Percentiles rank a stretch among this genome's conserved stretches.
Conservation (phyloP, 2,888 invertebrate genomes). For the Lutraria lutraria region DNA sequence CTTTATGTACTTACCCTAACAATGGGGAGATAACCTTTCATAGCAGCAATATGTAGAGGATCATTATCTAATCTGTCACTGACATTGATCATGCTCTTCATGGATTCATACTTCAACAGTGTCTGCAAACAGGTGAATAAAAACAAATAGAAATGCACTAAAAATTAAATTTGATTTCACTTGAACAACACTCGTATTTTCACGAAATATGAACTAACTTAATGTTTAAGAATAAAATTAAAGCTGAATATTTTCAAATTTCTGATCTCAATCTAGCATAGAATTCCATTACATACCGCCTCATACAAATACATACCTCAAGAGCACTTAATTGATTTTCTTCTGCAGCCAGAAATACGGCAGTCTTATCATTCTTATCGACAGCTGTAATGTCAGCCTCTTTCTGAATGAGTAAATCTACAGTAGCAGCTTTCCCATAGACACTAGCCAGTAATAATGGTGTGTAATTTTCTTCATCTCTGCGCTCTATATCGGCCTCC, state of each 20-base stretch:
- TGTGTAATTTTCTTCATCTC: constrained; percentile 87
- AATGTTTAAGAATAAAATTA: too few species aligned
- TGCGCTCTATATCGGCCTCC: constrained; percentile 85
- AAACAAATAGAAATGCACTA: background rate
- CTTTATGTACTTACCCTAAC: constrained; percentile 76
- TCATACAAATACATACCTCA: constrained; percentile 80
- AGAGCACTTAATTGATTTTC: constrained; percentile 86
- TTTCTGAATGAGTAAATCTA: constrained; percentile 83
- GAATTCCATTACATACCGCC: too few species aligned
- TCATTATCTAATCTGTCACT: constrained; percentile 87
- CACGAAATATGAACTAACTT: too few species aligned
- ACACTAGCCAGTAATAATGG: constrained; percentile 87
- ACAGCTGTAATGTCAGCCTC: constrained; percentile 85
- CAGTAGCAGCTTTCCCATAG: constrained; percentile 86
- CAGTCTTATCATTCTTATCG: constrained; percentile 87
- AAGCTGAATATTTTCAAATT: too few species aligned
- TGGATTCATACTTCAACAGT: constrained; percentile 81
- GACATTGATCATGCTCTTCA: constrained; percentile 83
- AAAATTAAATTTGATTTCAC: too few species aligned
- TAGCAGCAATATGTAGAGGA: constrained; percentile 87
- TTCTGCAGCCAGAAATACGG: constrained; percentile 87
- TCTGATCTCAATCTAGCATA: too few species aligned
- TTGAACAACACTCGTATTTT: too few species aligned
- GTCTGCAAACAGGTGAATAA: constrained; percentile 76
- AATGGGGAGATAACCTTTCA: constrained; percentile 84